Evolutionary conservation across 2,797 vertebrate genomes (phyloP).

Genomic region (Loriculus beryllinus): DNA sequence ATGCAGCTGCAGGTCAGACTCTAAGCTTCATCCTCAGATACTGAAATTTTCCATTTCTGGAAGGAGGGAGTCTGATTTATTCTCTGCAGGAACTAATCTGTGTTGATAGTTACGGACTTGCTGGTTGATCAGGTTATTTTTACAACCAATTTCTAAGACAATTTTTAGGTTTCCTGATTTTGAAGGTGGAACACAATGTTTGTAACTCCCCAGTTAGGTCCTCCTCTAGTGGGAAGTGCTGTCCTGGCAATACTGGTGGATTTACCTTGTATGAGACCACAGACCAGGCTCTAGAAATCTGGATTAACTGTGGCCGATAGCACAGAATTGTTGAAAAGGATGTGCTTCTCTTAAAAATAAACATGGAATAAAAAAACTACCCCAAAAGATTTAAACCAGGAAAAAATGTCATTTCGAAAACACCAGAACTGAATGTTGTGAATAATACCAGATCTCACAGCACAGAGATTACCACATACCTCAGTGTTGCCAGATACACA

Average conservation of each 20-base stretch:
- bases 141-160: not conserved
- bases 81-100: not conserved
- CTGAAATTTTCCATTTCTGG: not conserved
- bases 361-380: not conserved
- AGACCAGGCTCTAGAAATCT: not conserved
- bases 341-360: not conserved
- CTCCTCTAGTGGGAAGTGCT: not conserved
- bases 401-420: not conserved
- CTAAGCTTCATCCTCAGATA: not conserved
- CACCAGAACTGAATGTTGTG: not conserved
- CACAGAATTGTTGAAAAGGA: not conserved
- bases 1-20: not conserved
- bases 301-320: not conserved
- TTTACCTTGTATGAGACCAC: not conserved
- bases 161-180: not conserved
- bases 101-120: not conserved
- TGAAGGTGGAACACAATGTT: not conserved
- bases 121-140: not conserved
- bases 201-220: not conserved
- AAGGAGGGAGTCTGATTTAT: not conserved
- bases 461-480: not conserved
- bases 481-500: not conserved
- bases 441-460: not conserved
- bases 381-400: not conserved
- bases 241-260: not conserved